Evolutionary conservation across 1,140 invertebrate genomes (phyloP), one percentile per base, ranked within the genome.

Genomic region (Cydia splendana): DNA sequence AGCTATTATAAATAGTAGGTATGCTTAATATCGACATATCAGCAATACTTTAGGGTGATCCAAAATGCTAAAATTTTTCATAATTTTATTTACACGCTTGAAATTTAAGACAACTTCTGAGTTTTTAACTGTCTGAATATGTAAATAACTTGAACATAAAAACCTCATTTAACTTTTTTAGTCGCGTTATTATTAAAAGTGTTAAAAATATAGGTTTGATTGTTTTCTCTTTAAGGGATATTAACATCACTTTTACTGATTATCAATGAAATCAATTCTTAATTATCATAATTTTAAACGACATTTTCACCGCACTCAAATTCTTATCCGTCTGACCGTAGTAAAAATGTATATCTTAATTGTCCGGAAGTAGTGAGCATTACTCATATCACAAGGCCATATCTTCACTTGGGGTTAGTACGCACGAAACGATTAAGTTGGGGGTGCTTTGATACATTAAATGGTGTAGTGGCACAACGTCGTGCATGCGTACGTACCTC

Each of bases 401-500:
- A 71, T 45, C 67, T 42, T 71, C 67, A 71, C 67, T 69, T 18
- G 67, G 30, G 34, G 67, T 38, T 20, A 20, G 13, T 71, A 38
- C 30, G 67, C 67, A 71, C 67, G 67, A 18, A 71, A 71, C 34
- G 34, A 38, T 42, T 15, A 69, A 69, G 24, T 69, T 20, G 67
- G 38, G 30, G 67, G 34, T 71, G 67, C n/a, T 71, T 45, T 42
- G 51, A 38, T 74, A 74, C 18, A 45, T 67, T 30, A 71, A 42
- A 57, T 69, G 81, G 77, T 81, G 82, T 82, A 81, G 77, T 77
- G 80, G 45, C 65, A 69, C 34, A 74, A 38, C 76, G 76, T 75
- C 57, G 48, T 87, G 88, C 87, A 82, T 85, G 87, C 88, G 85
- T 91, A 92, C 89, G 83, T 89, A 78, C 75, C 73, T 75, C 53